A percentile compares a stretch with the other conserved stretches of the same genome.
Evolutionary conservation across 2,113 vertebrate genomes (phyloP).

Genomic region (Caracal caracal): DNA sequence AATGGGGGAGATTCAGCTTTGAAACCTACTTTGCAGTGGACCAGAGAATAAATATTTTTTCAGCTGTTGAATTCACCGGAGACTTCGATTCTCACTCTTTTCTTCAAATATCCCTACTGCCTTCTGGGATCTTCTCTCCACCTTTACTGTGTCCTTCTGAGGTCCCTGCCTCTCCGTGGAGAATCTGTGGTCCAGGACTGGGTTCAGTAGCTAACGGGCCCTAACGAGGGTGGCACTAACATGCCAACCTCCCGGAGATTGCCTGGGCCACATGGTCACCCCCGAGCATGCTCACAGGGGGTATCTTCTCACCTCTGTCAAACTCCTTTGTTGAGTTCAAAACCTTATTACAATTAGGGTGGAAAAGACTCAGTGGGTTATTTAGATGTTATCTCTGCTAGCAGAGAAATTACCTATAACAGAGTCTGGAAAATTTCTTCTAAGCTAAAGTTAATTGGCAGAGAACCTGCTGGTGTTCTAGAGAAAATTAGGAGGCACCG

Average conservation of each 20-base stretch:
- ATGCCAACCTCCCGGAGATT: not conserved
- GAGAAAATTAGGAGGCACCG: not conserved
- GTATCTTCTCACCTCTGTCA: constrained; percentile 9
- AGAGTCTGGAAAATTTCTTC: not conserved
- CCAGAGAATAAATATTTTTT: not conserved
- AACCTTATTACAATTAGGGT: constrained; percentile 50
- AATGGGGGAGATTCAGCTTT: not conserved
- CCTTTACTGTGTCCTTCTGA: not conserved
- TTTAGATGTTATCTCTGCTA: constrained; percentile 34
- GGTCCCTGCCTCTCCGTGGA: not conserved
- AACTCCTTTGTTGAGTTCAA: constrained; percentile 34
- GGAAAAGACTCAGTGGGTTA: not conserved
- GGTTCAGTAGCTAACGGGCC: not conserved
- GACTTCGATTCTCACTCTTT: not conserved
- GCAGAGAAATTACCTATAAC: not conserved
- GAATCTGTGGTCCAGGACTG: not conserved
- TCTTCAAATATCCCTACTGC: not conserved
- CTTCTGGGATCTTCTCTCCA: not conserved
- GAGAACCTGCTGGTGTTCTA: not conserved
- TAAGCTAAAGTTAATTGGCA: constrained; percentile 41
- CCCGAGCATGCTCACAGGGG: not conserved
- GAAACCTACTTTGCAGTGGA: not conserved
- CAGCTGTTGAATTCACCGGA: not conserved
- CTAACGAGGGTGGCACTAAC: not conserved
- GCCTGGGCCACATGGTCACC: not conserved